phyloP scores from a whole-genome alignment of 2,888 invertebrate species.

The Ormyrus pomaceus region DNA sequence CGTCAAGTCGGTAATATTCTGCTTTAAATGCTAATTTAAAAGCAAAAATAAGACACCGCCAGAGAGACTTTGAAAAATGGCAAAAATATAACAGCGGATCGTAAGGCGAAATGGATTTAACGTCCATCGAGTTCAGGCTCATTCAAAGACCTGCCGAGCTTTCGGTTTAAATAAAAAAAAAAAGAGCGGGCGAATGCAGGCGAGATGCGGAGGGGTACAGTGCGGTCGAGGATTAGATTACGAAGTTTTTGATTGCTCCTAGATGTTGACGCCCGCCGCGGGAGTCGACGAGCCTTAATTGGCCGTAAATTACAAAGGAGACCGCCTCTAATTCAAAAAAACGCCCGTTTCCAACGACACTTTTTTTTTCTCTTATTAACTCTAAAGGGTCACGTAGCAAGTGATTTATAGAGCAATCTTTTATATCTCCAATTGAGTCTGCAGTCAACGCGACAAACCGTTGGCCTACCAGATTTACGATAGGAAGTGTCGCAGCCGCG shows the following conservation, averaged over 20 bases:
- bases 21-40: too few species aligned
- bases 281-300: constrained; percentile 29
- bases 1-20: too few species aligned
- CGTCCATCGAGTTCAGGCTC: too few species aligned
- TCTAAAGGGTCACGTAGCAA: constrained; percentile 13
- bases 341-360: constrained; percentile 2
- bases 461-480: too few species aligned
- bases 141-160: background rate
- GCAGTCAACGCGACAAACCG: too few species aligned
- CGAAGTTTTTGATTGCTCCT: constrained; percentile 41
- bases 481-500: too few species aligned
- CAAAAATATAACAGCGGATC: too few species aligned
- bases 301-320: constrained; percentile 31
- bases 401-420: constrained; percentile 31
- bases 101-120: too few species aligned
- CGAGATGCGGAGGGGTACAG: background rate
- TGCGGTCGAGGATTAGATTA: constrained; percentile 51
- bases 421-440: too few species aligned
- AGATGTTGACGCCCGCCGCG: constrained; percentile 15
- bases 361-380: constrained; percentile 21
- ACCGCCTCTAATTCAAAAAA: constrained; percentile 23
- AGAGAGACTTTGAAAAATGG: too few species aligned
- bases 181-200: background rate
- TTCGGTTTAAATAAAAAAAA: background rate
- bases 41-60: too few species aligned